phyloP scores from a whole-genome alignment of 2,113 vertebrate genomes.

The Salvelinus namaycush region DNA sequence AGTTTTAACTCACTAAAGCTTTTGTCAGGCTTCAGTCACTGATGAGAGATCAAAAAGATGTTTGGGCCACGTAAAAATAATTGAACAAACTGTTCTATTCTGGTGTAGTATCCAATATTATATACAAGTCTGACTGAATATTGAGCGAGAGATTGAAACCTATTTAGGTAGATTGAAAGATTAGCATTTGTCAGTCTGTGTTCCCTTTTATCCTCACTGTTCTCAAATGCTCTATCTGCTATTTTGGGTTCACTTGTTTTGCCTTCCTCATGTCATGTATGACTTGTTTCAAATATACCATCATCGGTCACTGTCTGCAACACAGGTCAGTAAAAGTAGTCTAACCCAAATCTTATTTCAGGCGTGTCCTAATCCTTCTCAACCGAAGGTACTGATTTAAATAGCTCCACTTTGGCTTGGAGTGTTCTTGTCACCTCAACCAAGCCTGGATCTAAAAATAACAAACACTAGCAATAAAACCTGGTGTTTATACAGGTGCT shows the following conservation, averaged over 20 bases:
- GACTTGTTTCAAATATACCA: no score
- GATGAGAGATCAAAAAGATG: not conserved
- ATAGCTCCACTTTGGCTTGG: conserved; percentile 8
- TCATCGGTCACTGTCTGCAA: not conserved
- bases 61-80: not conserved
- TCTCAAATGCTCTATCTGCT: not conserved
- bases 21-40: no score
- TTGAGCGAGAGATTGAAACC: not conserved
- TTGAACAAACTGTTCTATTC: not conserved
- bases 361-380: not conserved
- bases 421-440: not conserved
- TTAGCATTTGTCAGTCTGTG: not conserved
- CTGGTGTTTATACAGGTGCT: not conserved
- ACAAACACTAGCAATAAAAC: not conserved
- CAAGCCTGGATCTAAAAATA: not conserved
- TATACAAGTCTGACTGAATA: not conserved
- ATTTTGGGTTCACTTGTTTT: not conserved
- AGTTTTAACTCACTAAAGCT: no score
- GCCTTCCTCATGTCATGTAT: not conserved
- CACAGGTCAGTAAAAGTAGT: not conserved
- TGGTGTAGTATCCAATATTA: not conserved
- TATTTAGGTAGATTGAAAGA: not conserved
- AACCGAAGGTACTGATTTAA: not conserved
- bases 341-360: not conserved
- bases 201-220: not conserved